Base-by-base conservation (phyloP, 2,113 vertebrate genomes). In the Albula goreensis region DNA sequence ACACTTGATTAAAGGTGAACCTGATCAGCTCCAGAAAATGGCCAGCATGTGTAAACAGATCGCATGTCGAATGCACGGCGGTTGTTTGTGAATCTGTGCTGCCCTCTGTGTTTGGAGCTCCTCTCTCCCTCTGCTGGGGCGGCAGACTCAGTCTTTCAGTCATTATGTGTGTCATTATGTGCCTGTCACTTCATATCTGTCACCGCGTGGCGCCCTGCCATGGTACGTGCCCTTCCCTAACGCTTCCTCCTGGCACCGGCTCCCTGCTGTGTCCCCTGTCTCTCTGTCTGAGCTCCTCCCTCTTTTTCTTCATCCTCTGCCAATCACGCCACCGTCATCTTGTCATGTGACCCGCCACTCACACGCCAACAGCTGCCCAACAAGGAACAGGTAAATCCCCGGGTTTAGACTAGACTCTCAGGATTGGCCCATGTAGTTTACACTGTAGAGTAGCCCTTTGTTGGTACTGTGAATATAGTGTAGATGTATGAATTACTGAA, bases 381-480 rank as follows among this genome's bases (percentile, higher is more conserved):
- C 83, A 94, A 94, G 82, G 88, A 93, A 78, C 94, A 96, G 96
- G 96, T 96, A 96, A 97, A 91, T 79, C 19, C 53, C 70, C 9
- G n/a, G 49, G 9, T 51, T 7, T 48, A 53, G 41, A 15, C 13
- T 87, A 74, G 13, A 48, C 1, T 57, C n/a, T 17, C 25, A 13
- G 31, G 81, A 25, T 52, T 8, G 56, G 56, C 48, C 31, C 31
- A 41, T 41, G 22, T 11, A 84, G 85, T 17, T 7, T 78, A 1
- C 25, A 7, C 1, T 10, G 17, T 52, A 79, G 78, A 84, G 81
- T 74, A 83, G 57, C 63, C 5, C 51, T 4, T 19, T 80, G 17
- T 60, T 10, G 31, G 51, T n/a, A 5, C 6, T 31, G 5, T 60
- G 22, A 19, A 19, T 66, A 41, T 41, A 41, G 31, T 41, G 31